Conservation (phyloP, 2,888 invertebrate genomes). For the Parelbella ahira region DNA sequence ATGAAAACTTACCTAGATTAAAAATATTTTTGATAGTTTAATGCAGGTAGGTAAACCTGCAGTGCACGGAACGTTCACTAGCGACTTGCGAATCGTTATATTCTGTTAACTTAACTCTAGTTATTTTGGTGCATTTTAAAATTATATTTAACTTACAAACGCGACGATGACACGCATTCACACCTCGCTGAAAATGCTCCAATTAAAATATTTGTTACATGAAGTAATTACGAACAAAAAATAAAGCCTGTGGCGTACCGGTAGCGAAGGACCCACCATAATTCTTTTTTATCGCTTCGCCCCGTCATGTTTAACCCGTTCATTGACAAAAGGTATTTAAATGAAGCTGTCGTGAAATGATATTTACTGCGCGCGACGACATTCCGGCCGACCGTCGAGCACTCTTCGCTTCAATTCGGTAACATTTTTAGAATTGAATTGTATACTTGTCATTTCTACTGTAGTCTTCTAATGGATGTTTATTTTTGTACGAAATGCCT, state of each 20-base stretch:
- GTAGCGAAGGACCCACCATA: constrained; percentile 61
- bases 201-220: constrained; percentile 73
- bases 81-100: too few relatives aligned
- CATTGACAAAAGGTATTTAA: constrained; percentile 81
- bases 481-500: too few relatives aligned
- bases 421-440: constrained; percentile 37
- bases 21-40: too few relatives aligned
- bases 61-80: neutral
- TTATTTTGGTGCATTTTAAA: too few relatives aligned
- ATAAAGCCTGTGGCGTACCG: constrained; percentile 45
- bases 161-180: constrained; percentile 14
- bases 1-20: too few relatives aligned
- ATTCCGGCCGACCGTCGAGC: constrained; percentile 56
- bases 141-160: constrained; percentile 11
- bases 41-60: too few relatives aligned
- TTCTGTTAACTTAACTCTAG: too few relatives aligned
- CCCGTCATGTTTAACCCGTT: constrained; percentile 72
- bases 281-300: constrained; percentile 72
- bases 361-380: constrained; percentile 71
- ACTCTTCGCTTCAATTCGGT: constrained; percentile 47
- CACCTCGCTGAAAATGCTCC: constrained; percentile 35
- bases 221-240: constrained; percentile 60
- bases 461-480: too few relatives aligned
- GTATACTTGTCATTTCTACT: neutral
- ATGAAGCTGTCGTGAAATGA: constrained; percentile 74